Conservation (phyloP, 2,888 invertebrate genomes). For the Ferrisia virgata region DNA sequence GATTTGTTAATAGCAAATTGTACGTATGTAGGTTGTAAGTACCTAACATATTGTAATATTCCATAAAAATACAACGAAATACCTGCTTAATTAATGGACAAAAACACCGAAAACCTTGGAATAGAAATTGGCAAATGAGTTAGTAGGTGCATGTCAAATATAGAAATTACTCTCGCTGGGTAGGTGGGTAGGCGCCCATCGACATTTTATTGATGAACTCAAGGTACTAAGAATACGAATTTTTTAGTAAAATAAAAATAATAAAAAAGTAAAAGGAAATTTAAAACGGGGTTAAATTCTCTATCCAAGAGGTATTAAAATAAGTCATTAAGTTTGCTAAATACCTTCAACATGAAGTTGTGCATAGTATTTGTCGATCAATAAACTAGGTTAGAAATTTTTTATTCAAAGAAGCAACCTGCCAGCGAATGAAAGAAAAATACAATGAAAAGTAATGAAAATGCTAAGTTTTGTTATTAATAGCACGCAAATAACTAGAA, state of each 20-base stretch:
- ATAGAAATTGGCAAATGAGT: no score
- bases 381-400: constrained; percentile 18
- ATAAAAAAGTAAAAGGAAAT: background rate
- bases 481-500: constrained; percentile 29
- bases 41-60: background rate
- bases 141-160: no score
- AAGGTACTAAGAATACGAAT: no score
- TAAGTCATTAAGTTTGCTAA: background rate
- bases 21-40: background rate
- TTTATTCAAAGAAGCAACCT: background rate
- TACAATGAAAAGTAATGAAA: constrained; percentile 21
- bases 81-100: no score
- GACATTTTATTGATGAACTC: no score
- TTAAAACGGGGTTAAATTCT: background rate
- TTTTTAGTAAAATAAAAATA: no score
- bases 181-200: no score
- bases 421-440: background rate
- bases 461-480: constrained; percentile 27
- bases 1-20: background rate
- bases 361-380: background rate
- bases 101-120: no score
- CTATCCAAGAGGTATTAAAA: background rate
- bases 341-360: background rate
- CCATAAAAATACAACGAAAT: background rate
- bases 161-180: no score